Conservation (phyloP, 1,140 invertebrate genomes). For the Chironomus striatipennis region DNA sequence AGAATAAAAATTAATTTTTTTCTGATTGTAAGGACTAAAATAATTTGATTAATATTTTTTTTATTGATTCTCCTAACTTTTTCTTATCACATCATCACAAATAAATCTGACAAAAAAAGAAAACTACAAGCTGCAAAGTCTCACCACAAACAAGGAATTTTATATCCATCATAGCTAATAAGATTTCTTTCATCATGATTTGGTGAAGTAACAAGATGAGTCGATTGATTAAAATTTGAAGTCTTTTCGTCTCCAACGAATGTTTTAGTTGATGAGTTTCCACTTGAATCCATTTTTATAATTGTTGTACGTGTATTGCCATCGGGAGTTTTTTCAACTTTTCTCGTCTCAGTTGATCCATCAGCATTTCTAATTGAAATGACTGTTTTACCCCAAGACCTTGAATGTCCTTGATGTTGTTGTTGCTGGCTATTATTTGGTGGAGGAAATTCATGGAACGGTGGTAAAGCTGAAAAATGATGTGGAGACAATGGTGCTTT, state of each 20-base stretch:
- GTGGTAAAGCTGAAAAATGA: slow-evolving; percentile 30
- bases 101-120: background rate
- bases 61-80: background rate
- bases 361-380: slow-evolving; percentile 36
- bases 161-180: background rate
- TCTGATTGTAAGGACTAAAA: slow-evolving; percentile 10
- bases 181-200: background rate
- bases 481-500: slow-evolving; percentile 26
- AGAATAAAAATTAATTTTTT: background rate
- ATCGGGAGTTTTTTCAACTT: slow-evolving; percentile 34
- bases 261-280: slow-evolving; percentile 34
- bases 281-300: slow-evolving; percentile 33
- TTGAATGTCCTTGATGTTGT: background rate
- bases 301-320: slow-evolving; percentile 37
- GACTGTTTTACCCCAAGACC: background rate
- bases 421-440: background rate
- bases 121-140: background rate
- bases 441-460: background rate
- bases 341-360: slow-evolving; percentile 37
- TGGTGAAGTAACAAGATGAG: background rate
- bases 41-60: background rate
- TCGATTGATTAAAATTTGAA: background rate
- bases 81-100: slow-evolving; percentile 5
- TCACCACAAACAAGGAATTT: slow-evolving; percentile 12
- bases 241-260: slow-evolving; percentile 25